Evolutionary conservation across 2,797 vertebrate genomes (phyloP).

Genomic region (Sardinella longiceps): DNA sequence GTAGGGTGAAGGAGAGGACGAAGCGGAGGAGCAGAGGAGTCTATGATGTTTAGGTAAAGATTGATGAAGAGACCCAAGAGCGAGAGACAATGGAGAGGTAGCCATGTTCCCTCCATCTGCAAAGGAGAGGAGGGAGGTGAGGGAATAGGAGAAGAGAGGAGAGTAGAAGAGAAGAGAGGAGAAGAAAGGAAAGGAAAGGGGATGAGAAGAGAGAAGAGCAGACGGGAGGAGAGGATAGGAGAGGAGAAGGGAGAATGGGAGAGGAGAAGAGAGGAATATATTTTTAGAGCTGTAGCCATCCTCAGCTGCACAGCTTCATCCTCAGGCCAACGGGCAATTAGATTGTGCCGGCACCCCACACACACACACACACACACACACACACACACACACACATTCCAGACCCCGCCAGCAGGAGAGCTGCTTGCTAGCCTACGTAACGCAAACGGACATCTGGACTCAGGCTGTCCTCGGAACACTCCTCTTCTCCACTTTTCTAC

Average conservation of each 20-base stretch:
- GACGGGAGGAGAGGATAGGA: constrained; percentile 30
- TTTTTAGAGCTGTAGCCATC: constrained; percentile 73
- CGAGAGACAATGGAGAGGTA: not conserved
- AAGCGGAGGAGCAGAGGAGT: not conserved
- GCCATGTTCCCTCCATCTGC: not conserved
- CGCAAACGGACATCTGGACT: constrained; percentile 71
- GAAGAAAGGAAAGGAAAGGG: constrained; percentile 25
- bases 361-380: not conserved
- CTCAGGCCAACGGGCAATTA: constrained; percentile 75
- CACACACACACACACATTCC: constrained; percentile 48
- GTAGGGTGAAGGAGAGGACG: not conserved
- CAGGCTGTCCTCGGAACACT: constrained; percentile 57
- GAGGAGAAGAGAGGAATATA: constrained; percentile 52
- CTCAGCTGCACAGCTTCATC: constrained; percentile 78
- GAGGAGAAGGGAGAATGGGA: constrained; percentile 17
- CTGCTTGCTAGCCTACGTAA: constrained; percentile 67
- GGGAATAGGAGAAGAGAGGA: constrained; percentile 34
- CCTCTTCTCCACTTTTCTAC: constrained; percentile 1
- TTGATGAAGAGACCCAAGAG: not conserved
- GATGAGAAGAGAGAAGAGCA: constrained; percentile 31
- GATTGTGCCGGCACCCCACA: constrained; percentile 28
- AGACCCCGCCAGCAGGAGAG: constrained; percentile 67
- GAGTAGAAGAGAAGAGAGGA: not conserved
- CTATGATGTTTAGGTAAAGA: not conserved
- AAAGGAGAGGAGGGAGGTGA: constrained; percentile 14